Percentiles rank a stretch among this genome's conserved stretches.
These are phyloP conservation scores for Drosophila teissieri DNA, from an alignment of 1,140 invertebrate genomes.

Conservation along the genomic window DNA sequence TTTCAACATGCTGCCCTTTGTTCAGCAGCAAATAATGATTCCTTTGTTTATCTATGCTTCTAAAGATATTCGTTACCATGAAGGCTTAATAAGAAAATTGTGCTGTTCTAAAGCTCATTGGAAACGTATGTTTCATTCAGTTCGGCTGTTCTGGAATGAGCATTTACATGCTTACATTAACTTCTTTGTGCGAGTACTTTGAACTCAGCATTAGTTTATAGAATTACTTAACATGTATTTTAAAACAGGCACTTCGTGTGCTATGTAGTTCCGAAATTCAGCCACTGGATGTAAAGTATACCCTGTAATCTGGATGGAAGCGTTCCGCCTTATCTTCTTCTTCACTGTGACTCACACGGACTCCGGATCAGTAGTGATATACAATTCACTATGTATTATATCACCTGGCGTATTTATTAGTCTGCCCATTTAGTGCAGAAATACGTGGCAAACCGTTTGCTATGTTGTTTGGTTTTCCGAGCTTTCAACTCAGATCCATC, in stretches of 20 bases:
- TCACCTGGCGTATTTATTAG: conserved; percentile 17
- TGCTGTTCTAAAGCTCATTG: not conserved
- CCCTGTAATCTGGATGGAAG: conserved; percentile 30
- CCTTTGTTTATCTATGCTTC: no score
- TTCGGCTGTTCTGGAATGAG: not conserved
- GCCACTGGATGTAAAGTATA: no score
- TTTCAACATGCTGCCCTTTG: no score
- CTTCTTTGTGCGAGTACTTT: no score
- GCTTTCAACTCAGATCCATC: not conserved
- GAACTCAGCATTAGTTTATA: no score
- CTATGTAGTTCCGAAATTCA: not conserved
- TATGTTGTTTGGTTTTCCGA: conserved; percentile 5
- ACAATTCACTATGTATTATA: not conserved
- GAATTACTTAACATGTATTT: not conserved
- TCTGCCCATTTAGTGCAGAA: conserved; percentile 4
- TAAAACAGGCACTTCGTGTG: no score
- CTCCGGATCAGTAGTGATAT: conserved; percentile 24
- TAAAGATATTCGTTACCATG: no score
- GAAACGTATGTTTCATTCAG: not conserved
- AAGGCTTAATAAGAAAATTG: not conserved
- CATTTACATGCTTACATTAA: not conserved
- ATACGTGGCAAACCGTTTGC: conserved; percentile 12
- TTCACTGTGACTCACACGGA: conserved; percentile 13
- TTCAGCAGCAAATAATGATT: no score
- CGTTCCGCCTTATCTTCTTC: conserved; percentile 22